Conservation (phyloP, 2,888 invertebrate genomes). For the Molorchus minor region DNA sequence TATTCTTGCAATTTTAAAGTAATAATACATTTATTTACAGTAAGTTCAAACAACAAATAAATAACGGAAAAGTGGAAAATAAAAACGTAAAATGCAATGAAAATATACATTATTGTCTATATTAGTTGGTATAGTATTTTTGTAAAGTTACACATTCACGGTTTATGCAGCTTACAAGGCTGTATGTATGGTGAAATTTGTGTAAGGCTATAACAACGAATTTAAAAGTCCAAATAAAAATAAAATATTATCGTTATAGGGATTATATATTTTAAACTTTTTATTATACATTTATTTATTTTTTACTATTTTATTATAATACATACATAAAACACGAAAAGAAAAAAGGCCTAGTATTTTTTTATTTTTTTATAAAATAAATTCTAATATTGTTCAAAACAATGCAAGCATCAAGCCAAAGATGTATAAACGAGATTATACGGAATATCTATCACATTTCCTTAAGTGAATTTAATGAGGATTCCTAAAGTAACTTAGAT, state of each 20-base stretch:
- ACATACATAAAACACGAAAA: conserved; percentile 11
- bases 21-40: conserved; percentile 48
- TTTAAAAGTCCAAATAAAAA: not conserved
- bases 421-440: conserved; percentile 20
- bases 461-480: conserved; percentile 19
- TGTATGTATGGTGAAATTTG: not conserved
- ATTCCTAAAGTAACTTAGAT: conserved; percentile 24
- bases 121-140: conserved; percentile 29
- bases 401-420: conserved; percentile 15
- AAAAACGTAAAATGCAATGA: conserved; percentile 33
- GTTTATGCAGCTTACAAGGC: conserved; percentile 13
- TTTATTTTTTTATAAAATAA: too few relatives aligned
- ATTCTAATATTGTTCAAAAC: conserved; percentile 10
- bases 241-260: conserved; percentile 1
- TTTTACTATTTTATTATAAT: conserved; percentile 8
- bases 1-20: conserved; percentile 46
- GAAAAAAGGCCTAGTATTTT: conserved; percentile 9
- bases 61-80: conserved; percentile 25
- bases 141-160: conserved; percentile 26
- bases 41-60: conserved; percentile 41
- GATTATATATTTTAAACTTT: conserved; percentile 11
- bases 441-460: conserved; percentile 28
- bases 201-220: conserved; percentile 5
- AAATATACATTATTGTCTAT: conserved; percentile 45
- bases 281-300: conserved; percentile 9